Evolutionary conservation across 2,888 invertebrate species (phyloP), one percentile per base, ranked within the genome.

Genomic region (Heliconius ismenius): DNA sequence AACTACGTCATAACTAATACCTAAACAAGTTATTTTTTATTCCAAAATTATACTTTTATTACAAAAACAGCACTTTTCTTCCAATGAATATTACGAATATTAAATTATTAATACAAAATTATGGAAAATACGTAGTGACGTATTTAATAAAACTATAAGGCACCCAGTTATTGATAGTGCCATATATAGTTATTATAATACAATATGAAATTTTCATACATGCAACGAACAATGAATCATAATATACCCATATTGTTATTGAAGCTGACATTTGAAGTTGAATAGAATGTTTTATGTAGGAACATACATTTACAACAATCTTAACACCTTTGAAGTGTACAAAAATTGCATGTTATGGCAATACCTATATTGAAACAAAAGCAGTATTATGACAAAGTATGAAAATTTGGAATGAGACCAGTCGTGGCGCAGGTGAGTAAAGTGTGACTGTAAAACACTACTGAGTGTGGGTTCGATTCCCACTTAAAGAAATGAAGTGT

Each of bases 161-260:
- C 67, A 65, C 11, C n/a, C 21, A 15, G 32, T 39, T 67, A 67
- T 65, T 65, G 11, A 65, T 36, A 65, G 21, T 65, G 36, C n/a
- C 36, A 65, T 65, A 65, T 36, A 65, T 39, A 39, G 9, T 11
- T 67, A 39, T n/a, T 65, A 6, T 24, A 65, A 39, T 67, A 24
- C 39, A 67, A 67, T 67, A 67, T 67, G 24, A 67, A 24, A 43
- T 43, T 26, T 67, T 67, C 24, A 67, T 67, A 67, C 43, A 43
- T 67, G n/a, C 67, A 36, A 6, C n/a, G 21, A 43, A 67, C 67
- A 67, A 67, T 67, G 15, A 43, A 43, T 43, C 39, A 67, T 67
- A 39, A 43, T 24, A 24, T 43, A 9, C 3, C 13, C 7, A 67
- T 67, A 67, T 24, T 67, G 39, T 67, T 67, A 43, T 67, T 39